Percentiles rank a stretch among this genome's conserved stretches.
Conservation (phyloP, 2,113 vertebrate genomes). For the Pampusana beccarii region DNA sequence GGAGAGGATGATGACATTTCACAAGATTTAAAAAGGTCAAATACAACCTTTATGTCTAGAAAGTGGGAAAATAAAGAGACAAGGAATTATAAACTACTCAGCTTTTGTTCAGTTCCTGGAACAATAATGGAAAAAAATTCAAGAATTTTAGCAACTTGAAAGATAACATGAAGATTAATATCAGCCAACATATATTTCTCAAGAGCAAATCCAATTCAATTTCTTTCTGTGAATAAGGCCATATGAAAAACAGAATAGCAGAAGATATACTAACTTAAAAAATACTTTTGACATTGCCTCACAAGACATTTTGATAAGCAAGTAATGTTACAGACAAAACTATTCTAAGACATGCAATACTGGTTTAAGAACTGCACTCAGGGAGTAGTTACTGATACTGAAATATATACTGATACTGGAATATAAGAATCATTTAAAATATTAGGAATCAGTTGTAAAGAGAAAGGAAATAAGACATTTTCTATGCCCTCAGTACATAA, state of each 20-base stretch:
- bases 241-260: neutral
- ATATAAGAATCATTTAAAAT: neutral
- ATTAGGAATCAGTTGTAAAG: neutral
- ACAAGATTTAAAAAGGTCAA: constrained; percentile 43
- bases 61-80: neutral
- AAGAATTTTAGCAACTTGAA: neutral
- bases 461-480: neutral
- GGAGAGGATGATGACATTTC: neutral
- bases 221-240: neutral
- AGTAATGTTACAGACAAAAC: neutral
- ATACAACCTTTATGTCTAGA: neutral
- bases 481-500: neutral
- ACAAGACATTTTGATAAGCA: neutral
- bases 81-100: neutral
- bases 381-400: too few relatives aligned
- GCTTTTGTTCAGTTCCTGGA: neutral
- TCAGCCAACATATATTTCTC: neutral
- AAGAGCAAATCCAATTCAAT: neutral
- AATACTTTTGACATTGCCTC: neutral
- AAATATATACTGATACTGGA: too few relatives aligned
- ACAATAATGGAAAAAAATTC: neutral
- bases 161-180: neutral
- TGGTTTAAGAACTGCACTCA: neutral
- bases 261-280: neutral
- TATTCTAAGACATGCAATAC: neutral